Percentiles rank a stretch among this genome's conserved stretches.
phyloP scores from a whole-genome alignment of 23 tunicate species.

The Corella eumyota region DNA sequence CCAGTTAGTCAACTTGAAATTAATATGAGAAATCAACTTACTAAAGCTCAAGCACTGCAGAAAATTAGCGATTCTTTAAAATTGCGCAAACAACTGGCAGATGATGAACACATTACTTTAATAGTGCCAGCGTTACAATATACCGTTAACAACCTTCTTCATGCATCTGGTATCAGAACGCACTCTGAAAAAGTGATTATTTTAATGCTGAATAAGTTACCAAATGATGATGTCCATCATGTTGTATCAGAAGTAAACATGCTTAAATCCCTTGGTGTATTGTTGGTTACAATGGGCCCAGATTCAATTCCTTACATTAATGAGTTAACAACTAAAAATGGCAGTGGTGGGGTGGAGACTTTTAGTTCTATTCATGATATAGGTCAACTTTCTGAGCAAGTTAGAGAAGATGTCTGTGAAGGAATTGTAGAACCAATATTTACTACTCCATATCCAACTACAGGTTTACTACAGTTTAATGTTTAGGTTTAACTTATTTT shows the following conservation, averaged over 20 bases:
- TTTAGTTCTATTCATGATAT: conserved; percentile 11
- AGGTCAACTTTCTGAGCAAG: neutral
- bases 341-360: conserved; percentile 2
- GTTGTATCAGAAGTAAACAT: neutral
- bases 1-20: conserved; percentile 8
- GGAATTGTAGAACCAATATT: too few relatives aligned
- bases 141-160: conserved; percentile 3
- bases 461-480: too few relatives aligned
- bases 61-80: conserved; percentile 5
- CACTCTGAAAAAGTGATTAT: conserved; percentile 9
- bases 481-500: too few relatives aligned
- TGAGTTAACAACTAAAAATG: conserved; percentile 1
- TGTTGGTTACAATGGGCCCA: conserved; percentile 17
- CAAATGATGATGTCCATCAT: conserved; percentile 1
- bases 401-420: conserved; percentile 7
- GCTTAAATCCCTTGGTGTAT: conserved; percentile 1
- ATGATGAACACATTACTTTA: neutral
- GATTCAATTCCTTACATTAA: conserved; percentile 1
- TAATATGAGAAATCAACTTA: neutral
- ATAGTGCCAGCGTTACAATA: conserved; percentile 8
- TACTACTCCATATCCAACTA: too few relatives aligned
- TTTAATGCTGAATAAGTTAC: conserved; percentile 3
- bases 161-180: conserved; percentile 14
- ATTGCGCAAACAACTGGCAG: neutral
- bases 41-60: neutral